Evolutionary conservation across 2,888 invertebrate genomes (phyloP).

Genomic region (Drosophila ezoana): DNA sequence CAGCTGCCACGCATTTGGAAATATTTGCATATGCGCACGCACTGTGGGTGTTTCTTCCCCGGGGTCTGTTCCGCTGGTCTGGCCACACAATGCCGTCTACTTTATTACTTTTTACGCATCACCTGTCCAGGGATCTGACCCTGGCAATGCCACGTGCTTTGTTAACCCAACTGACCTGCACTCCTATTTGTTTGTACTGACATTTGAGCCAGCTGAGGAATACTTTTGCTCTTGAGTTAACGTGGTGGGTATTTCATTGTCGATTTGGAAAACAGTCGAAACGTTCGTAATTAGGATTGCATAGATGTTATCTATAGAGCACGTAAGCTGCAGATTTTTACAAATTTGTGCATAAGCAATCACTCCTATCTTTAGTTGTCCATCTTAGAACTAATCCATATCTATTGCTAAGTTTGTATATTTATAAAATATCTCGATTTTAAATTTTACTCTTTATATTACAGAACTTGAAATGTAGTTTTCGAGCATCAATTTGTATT

Average conservation of each 20-base stretch:
- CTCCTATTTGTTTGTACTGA: constrained; percentile 26
- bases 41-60: constrained; percentile 60
- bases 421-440: no score
- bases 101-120: constrained; percentile 50
- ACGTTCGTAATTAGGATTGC: constrained; percentile 25
- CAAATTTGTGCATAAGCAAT: constrained; percentile 35
- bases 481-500: no score
- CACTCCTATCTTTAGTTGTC: constrained; percentile 15
- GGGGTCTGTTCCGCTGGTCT: constrained; percentile 20
- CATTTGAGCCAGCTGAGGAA: constrained; percentile 34
- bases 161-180: constrained; percentile 55
- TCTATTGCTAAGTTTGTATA: neutral
- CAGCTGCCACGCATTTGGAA: constrained; percentile 62
- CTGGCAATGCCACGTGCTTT: constrained; percentile 65
- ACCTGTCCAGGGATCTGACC: constrained; percentile 56
- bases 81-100: constrained; percentile 58
- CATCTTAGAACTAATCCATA: neutral
- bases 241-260: constrained; percentile 43
- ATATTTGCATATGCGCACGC: constrained; percentile 73
- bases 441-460: no score
- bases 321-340: constrained; percentile 34
- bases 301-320: constrained; percentile 27
- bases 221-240: constrained; percentile 16
- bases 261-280: constrained; percentile 2
- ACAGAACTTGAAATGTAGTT: no score